Evolutionary conservation across 2,113 vertebrate genomes (phyloP).

Genomic region (Pelobates fuscus): DNA sequence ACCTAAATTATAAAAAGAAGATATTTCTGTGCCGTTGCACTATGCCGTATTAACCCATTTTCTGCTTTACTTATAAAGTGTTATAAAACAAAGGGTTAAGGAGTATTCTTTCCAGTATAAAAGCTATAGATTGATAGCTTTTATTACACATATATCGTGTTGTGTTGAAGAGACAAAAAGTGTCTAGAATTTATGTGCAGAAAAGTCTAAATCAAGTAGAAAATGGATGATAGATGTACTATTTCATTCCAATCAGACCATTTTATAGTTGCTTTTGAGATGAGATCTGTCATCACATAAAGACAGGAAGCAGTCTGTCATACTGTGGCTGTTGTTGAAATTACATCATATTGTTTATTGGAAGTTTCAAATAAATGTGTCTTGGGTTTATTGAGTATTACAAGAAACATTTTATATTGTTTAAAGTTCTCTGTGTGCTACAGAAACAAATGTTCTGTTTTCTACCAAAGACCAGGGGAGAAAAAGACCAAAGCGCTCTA

Average conservation of each 20-base stretch:
- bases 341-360: constrained; percentile 50
- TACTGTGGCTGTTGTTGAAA: constrained; percentile 32
- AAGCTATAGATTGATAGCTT: constrained; percentile 37
- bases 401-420: constrained; percentile 47
- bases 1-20: too few species aligned
- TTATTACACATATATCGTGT: constrained; percentile 39
- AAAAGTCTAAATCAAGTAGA: constrained; percentile 42
- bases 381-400: constrained; percentile 46
- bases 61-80: too few species aligned
- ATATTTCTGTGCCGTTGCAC: too few species aligned
- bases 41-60: too few species aligned
- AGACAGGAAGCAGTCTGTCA: constrained; percentile 41
- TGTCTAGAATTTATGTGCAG: constrained; percentile 40
- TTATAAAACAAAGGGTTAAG: neutral
- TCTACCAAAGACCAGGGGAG: neutral
- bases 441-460: constrained; percentile 9
- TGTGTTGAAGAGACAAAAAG: constrained; percentile 45
- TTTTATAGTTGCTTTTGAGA: constrained; percentile 41
- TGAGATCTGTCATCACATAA: constrained; percentile 47
- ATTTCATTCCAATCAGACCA: constrained; percentile 42
- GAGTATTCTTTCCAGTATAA: constrained; percentile 9
- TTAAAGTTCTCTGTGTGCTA: constrained; percentile 34
- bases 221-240: constrained; percentile 34
- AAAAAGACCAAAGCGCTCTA: neutral
- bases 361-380: constrained; percentile 47